Evolutionary conservation across 2,888 invertebrate species (phyloP), one percentile per base, ranked within the genome.

Genomic region (Lycaena phlaeas): DNA sequence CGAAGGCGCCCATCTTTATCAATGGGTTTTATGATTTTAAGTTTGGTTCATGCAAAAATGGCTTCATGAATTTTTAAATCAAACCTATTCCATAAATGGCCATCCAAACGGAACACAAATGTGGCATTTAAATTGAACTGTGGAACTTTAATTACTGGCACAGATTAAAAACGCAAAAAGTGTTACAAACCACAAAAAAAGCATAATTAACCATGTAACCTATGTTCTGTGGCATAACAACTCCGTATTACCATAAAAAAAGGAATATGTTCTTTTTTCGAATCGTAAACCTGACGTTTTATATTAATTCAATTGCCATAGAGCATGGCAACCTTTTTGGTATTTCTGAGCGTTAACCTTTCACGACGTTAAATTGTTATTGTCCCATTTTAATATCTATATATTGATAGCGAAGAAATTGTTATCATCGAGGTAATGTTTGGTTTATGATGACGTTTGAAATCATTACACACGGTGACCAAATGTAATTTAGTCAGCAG

Each of bases 1-100:
- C 64, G 56, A 57, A 64, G 81, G 76, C 78, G 77, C 78, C 77
- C 64, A 61, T 59, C 59, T 56, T 68, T 76, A 78, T 79, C 72
- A 65, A 69, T 64, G 63, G 59, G 48, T 64, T 70, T 68, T 63
- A 65, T 61, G 57, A 56, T 49, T 49, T 51, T 44, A 49, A 48
- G 58, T 59, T 57, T 51, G 58, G 62, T 52, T 59, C 57, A 68
- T 72, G 81, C 81, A 60, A 81, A 79, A 79, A 71, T 67, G 15
- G 11, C 38, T 9, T 27, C 11, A 18, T n/a, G n/a, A 11, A 36
- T n/a, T 34, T 34, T 22, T 17, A 18, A 34, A 10, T 2, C 18
- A 36, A 54, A 56, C 54, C 56, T 51, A 54, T 58, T 53, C 27
- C 37, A 38, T 34, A 45, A 52, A 47, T 49, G 42, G 47, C 38